Conservation (phyloP, 2,888 invertebrate species). For the Tenthredo scrophulariae region DNA sequence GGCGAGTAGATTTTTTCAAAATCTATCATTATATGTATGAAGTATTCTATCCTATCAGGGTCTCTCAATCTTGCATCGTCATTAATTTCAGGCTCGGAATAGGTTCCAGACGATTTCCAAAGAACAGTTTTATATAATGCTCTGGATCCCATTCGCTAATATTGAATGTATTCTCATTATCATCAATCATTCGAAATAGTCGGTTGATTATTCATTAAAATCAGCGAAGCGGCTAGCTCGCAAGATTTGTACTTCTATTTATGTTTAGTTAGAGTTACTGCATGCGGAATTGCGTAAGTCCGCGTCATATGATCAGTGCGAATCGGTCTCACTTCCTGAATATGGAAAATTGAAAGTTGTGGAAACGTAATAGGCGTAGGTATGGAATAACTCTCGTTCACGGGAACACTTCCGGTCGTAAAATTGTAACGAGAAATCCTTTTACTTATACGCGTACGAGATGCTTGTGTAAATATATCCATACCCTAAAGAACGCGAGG, state of each 20-base stretch:
- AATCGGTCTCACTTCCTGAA: slow-evolving; percentile 33
- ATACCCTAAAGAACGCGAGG: background rate
- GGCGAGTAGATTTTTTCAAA: slow-evolving; percentile 6
- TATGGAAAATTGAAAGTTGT: slow-evolving; percentile 41
- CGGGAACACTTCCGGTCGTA: slow-evolving; percentile 31
- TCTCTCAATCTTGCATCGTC: slow-evolving; percentile 19
- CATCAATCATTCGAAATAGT: background rate
- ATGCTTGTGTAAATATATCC: background rate
- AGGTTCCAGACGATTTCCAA: background rate
- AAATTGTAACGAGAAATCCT: slow-evolving; percentile 18
- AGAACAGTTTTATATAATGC: background rate
- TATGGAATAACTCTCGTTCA: slow-evolving; percentile 44
- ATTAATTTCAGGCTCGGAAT: background rate
- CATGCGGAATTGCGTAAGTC: background rate
- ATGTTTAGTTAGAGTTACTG: background rate
- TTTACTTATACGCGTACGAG: background rate
- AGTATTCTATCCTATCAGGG: background rate
- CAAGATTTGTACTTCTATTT: background rate
- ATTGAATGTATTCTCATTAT: background rate
- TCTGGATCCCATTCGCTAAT: background rate
- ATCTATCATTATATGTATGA: slow-evolving; percentile 25
- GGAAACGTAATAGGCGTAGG: slow-evolving; percentile 40
- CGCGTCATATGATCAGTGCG: slow-evolving; percentile 19
- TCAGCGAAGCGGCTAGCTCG: background rate
- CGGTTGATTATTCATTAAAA: background rate